Base-by-base conservation (phyloP, 1,140 invertebrate genomes). In the Lepidurus arcticus region DNA sequence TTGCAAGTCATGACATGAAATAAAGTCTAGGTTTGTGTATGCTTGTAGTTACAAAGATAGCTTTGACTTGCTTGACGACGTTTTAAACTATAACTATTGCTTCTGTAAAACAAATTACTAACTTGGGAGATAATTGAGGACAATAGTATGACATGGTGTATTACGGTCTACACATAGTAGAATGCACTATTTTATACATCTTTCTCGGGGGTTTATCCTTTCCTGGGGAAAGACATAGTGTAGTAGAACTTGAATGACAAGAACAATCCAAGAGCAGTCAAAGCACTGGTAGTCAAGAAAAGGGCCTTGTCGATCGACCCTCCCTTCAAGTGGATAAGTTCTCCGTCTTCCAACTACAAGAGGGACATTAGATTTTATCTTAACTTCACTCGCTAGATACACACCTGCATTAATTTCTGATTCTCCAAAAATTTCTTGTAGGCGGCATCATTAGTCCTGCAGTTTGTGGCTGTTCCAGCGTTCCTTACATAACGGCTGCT, bases 301-400 rank as follows among this genome's bases (percentile, higher is more conserved):
- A 90, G 78, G 7, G 90, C 80, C 79, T 86, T 87, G 81, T 91
- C 90, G n/a, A 81, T 80, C 1, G 83, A 47, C 5, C 90, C 90
- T 26, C 85, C 84, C 83, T 91, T 91, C 42, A 91, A 82, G 81
- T 88, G 89, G n/a, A 90, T 83, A 2, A 89, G 89, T 74, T 85
- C 82, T 16, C 86, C 89, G 83, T 90, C 88, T 24, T 87, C 85
- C 65, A 84, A 82, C 87, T 90, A 82, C 43, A 82, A 81, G 81
- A 76, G 80, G 80, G 82, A 83, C 10, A 7, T 24, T 74, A 76
- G 16, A 76, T 1, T 5, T 8, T n/a, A 1, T n/a, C 53, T 65
- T 13, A 9, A 7, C 53, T n/a, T 21, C 21, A 21, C 16, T 65
- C 1, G 13, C 5, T 65, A 16, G 21, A 21, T 7, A 65, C 53